Percentiles rank a stretch among this genome's conserved stretches.
phyloP scores from a whole-genome alignment of 2,888 invertebrate genomes.

The Meganola albula region DNA sequence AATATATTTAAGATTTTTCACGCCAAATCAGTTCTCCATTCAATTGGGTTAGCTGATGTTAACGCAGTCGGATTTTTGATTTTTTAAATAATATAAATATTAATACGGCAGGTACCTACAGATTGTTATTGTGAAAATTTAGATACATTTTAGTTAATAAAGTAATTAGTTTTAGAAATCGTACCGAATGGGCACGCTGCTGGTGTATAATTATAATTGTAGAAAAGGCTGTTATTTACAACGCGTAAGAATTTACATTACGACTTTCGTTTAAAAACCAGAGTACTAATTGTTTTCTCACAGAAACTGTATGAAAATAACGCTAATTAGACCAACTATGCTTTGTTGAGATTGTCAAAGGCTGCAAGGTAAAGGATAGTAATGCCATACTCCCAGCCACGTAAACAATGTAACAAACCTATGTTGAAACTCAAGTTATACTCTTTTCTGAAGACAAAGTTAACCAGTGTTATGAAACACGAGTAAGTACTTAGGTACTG shows the following conservation, averaged over 20 bases:
- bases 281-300: slow-evolving; percentile 10
- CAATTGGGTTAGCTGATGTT: too few species aligned
- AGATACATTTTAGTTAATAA: too few species aligned
- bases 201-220: too few species aligned
- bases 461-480: slow-evolving; percentile 18
- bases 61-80: too few species aligned
- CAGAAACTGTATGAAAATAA: slow-evolving; percentile 21
- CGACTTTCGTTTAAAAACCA: slow-evolving; percentile 10
- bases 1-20: too few species aligned
- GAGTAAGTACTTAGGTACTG: too few species aligned
- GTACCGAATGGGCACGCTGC: too few species aligned
- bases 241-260: slow-evolving; percentile 5
- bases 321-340: slow-evolving; percentile 24
- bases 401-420: slow-evolving; percentile 26
- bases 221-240: slow-evolving; percentile 7
- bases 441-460: slow-evolving; percentile 15
- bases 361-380: slow-evolving; percentile 27
- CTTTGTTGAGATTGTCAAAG: slow-evolving; percentile 20
- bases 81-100: too few species aligned
- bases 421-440: slow-evolving; percentile 18
- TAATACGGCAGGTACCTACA: too few species aligned
- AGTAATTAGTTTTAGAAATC: too few species aligned
- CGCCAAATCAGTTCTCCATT: too few species aligned
- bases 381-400: slow-evolving; percentile 14
- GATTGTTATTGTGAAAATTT: too few species aligned